Base-by-base conservation (phyloP, 2,113 vertebrate genomes). In the Bos indicus region DNA sequence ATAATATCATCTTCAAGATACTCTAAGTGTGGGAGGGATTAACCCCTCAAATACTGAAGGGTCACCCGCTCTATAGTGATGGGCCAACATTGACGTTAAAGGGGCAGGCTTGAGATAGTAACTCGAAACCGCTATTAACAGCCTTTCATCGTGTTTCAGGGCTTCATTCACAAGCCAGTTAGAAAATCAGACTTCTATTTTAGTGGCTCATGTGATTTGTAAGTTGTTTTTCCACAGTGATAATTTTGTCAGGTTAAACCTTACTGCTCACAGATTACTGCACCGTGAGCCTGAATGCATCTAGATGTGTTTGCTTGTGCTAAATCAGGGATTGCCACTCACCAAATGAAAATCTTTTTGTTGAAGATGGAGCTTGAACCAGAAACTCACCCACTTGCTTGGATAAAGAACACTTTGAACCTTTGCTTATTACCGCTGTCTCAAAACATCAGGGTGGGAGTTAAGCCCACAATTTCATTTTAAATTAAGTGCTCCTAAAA, bases 401-500 rank as follows among this genome's bases (percentile, higher is more conserved):
- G 94, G 95, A 97, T 95, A 98, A 97, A 98, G 91, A 93, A 82
- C 59, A 88, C 94, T 96, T 92, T 97, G 95, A 97, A 92, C n/a
- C 36, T 94, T 97, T 91, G 95, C 94, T 97, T 98, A 71, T 96
- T 97, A 96, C 74, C 67, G n/a, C 83, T 46, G 90, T 96, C 96
- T 95, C 93, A 87, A 97, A 97, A 94, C 96, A 92, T 88, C 36
- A 81, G 60, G 74, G 89, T 95, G 81, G 92, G 92, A 96, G 71
- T 71, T 48, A 91, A 97, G 95, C 91, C 97, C 95, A 89, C 90
- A 86, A 62, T 98, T 98, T 98, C 95, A 96, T 98, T 98, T 97
- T 95, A 97, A 97, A 96, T 95, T 96, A 98, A 97, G 96, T 96
- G 88, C 97, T 97, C 95, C 96, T 98, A 97, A 98, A 98, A 98